Evolutionary conservation across 2,797 vertebrate species (phyloP).

Genomic region (Sphenodon punctatus): DNA sequence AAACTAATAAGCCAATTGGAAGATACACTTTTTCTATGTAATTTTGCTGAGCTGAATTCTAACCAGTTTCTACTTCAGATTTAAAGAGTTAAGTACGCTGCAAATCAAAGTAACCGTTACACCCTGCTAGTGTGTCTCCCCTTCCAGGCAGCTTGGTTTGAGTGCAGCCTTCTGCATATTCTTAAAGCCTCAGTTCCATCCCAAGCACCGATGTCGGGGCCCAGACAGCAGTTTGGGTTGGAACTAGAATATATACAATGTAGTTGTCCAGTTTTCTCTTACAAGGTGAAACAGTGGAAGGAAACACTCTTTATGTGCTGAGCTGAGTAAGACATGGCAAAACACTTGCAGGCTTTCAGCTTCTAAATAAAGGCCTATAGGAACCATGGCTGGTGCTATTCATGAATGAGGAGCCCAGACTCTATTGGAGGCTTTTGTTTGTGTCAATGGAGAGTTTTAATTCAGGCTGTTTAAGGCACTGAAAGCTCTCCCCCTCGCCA

Average conservation of each 20-base stretch:
- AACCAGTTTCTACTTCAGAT: background rate
- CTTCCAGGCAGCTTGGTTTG: background rate
- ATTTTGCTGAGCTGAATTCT: background rate
- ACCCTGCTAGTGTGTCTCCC: background rate
- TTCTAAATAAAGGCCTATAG: constrained; percentile 28
- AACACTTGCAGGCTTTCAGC: constrained; percentile 18
- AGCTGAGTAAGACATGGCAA: constrained; percentile 1
- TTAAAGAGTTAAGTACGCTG: background rate
- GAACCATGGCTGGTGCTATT: constrained; percentile 15
- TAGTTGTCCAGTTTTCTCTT: background rate
- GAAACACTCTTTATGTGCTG: background rate
- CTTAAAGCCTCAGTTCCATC: background rate
- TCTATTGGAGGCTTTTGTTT: background rate
- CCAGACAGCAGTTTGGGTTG: too few species aligned
- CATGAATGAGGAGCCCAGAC: background rate
- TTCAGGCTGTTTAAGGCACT: background rate
- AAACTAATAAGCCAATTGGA: background rate
- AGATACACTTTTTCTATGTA: background rate
- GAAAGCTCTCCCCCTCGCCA: background rate
- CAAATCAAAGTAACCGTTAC: background rate
- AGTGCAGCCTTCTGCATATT: too few species aligned
- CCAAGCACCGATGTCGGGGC: background rate
- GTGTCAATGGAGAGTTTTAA: background rate
- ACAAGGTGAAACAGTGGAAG: rapidly evolving
- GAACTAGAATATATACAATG: too few species aligned